Base-by-base conservation (phyloP, 1,140 invertebrate species). In the Trichonephila inaurata region DNA sequence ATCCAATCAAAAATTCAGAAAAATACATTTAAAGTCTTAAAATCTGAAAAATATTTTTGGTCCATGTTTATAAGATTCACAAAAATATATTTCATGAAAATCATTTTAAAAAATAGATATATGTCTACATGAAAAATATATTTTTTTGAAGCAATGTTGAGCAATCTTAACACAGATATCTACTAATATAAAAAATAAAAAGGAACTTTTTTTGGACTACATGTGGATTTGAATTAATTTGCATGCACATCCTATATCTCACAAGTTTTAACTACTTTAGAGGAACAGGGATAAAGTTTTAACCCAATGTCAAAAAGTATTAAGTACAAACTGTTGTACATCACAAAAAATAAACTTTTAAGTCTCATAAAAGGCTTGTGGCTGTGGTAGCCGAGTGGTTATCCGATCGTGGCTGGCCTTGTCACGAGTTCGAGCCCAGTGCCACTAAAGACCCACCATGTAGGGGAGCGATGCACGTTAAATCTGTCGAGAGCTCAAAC, bases 31-130 rank as follows among this genome's bases (percentile, higher is more conserved):
- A 72, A 6, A 33, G 28, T 77, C 21, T 69, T 21, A 69, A 69
- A 28, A 24, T 40, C 18, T 16, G 1, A 72, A 77, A 77, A 77
- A 77, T 77, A 77, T 77, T 77, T 77, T 77, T 77, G 72, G 72
- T 77, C n/a, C 16, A 40, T 28, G 18, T 40, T 28, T 77, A 28
- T 33, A 40, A 77, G 72, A 77, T 77, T 40, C 28, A 6, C 8
- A 4, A 5, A 12, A 66, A 66, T 21, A 8, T 66, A 10, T 51
- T 10, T 10, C 10, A 51, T 8, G 51, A 66, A 24, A 66, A 14
- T 24, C 21, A 14, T 4, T 14, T 28, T 6, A n/a, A 69, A 69
- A 69, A 69, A 69, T 28, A 28, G 66, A 69, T 4, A 69, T n/a
- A 69, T 2, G 21, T 69, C 10, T 12, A 10, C 0, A 19, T 69